Evolutionary conservation across 2,888 invertebrate genomes (phyloP).

Genomic region (Choristoneura rosaceana): DNA sequence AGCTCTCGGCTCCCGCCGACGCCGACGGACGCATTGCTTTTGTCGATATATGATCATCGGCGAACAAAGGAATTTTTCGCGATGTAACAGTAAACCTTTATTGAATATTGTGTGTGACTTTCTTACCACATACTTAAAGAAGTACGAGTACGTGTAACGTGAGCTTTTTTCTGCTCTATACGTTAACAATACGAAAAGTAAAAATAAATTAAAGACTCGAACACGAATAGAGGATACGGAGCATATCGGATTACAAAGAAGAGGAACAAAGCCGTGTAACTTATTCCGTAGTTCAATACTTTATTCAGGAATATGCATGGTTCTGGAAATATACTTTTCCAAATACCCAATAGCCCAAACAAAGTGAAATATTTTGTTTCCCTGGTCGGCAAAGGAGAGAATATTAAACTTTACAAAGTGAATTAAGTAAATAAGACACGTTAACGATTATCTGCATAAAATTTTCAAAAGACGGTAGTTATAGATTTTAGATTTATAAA

Average conservation of each 20-base stretch:
- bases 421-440: too few relatives aligned
- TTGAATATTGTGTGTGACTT: constrained; percentile 29
- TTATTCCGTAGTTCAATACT: constrained; percentile 15
- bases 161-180: background rate
- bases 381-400: background rate
- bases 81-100: constrained; percentile 31
- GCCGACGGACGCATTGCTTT: constrained; percentile 25
- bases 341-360: background rate
- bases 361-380: constrained; percentile 3
- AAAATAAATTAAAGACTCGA: constrained; percentile 22
- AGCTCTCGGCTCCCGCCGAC: constrained; percentile 16
- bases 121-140: constrained; percentile 15
- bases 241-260: constrained; percentile 7
- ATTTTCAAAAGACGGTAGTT: too few relatives aligned
- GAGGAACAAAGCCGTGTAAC: constrained; percentile 1
- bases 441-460: too few relatives aligned
- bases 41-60: constrained; percentile 37
- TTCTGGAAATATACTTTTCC: background rate
- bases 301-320: background rate
- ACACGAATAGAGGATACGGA: constrained; percentile 7
- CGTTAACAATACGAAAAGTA: constrained; percentile 2
- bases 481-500: too few relatives aligned
- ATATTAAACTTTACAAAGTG: background rate
- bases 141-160: constrained; percentile 9
- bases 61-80: constrained; percentile 37